phyloP scores from a whole-genome alignment of 2,888 invertebrate genomes.

The Brenthis ino region DNA sequence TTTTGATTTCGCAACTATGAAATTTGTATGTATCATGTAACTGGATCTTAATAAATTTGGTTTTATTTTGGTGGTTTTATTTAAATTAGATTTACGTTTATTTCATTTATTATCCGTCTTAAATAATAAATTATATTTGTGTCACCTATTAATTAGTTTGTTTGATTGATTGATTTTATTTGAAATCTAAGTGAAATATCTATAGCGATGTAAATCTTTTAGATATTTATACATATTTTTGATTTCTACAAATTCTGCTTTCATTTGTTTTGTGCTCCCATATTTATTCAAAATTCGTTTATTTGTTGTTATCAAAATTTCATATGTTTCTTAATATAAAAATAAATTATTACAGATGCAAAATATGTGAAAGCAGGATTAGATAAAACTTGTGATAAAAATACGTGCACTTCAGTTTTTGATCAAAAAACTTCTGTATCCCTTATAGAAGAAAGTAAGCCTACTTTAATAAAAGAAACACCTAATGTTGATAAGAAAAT shows the following conservation, averaged over 20 bases:
- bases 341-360: constrained; percentile 55
- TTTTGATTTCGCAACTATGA: neutral
- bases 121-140: too few relatives aligned
- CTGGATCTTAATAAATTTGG: constrained; percentile 4
- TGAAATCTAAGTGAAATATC: neutral
- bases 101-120: neutral
- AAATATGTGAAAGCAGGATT: constrained; percentile 51
- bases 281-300: constrained; percentile 30
- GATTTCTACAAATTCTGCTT: constrained; percentile 37
- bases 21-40: neutral
- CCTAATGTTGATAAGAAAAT: neutral
- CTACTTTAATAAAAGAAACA: neutral
- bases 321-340: neutral
- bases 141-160: neutral
- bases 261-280: constrained; percentile 70
- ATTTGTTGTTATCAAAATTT: too few relatives aligned
- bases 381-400: constrained; percentile 41
- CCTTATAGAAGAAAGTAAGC: neutral
- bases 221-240: neutral
- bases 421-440: constrained; percentile 19
- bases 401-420: constrained; percentile 31
- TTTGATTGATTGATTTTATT: neutral
- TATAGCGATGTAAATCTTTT: too few relatives aligned
- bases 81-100: neutral
- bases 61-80: neutral